Evolutionary conservation across 92 coral and sea anemone species (phyloP), one percentile per base, ranked within the genome.

Genomic region (Phenganax stokvisi): DNA sequence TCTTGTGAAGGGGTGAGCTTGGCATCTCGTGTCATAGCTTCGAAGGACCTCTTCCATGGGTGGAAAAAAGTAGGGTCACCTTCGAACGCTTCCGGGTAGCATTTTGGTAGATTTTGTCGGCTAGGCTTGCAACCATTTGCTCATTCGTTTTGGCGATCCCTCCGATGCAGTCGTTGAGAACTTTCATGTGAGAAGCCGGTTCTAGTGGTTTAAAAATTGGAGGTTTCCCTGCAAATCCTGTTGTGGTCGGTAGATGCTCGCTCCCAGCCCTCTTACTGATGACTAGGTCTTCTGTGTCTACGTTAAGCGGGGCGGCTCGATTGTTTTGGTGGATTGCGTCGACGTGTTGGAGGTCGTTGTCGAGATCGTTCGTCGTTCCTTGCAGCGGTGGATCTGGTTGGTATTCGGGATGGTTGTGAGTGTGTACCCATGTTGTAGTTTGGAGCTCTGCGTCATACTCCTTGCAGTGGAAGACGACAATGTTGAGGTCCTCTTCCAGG

Each of bases 21-120:
- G 37, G 90, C 88, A 13, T 87, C 77, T 52, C 37, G 63, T 8
- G 80, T 74, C 88, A 84, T 84, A 8, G 88, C 87, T 47, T 84
- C 74, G 51, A 87, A 84, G 25, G 88, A 16, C 8, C 20, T 80
- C 71, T 84, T 87, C 90, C 83, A 87, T 44, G 90, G 90, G 25
- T 87, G 90, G 72, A 87, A 87, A 25, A 87, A 82, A 12, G 88
- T 87, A n/a, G 80, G 85, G 60, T 87, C 90, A 6, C 90, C 90
- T 15, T 67, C 31, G 27, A 87, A 87, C 0, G 56, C 68, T 60
- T 87, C 90, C 10, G 90, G 85, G 31, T 87, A 87, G 57, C 90
- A 87, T 63, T 87, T 87, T 57, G 87, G 87, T 6, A 87, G 65
- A 51, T 59, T 60, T 53, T 87, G 89, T 51, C 79, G 0, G 84